Conservation (phyloP, 1,140 invertebrate species). For the Vollenhovia emeryi region DNA sequence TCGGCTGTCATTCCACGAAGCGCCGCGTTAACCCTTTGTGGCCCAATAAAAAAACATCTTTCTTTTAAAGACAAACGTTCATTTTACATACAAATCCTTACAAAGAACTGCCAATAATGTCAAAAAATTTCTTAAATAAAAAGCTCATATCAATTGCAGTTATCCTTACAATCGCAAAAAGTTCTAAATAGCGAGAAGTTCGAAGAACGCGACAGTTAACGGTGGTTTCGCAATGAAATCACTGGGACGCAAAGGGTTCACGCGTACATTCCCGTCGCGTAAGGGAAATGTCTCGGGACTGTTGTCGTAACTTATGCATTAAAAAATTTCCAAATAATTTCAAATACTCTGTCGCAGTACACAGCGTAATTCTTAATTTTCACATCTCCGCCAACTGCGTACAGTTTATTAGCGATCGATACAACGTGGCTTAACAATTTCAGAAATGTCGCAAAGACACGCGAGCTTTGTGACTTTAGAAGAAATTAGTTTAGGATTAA, state of each 20-base stretch:
- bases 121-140: no score
- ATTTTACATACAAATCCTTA: no score
- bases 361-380: background rate
- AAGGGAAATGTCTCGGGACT: background rate
- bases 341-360: background rate
- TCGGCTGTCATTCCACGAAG: background rate
- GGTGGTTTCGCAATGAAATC: no score
- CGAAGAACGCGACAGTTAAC: no score
- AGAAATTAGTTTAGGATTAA: slow-evolving; percentile 29
- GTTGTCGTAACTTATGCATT: background rate
- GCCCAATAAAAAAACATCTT: no score
- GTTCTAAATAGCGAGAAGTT: no score
- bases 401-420: background rate
- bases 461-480: background rate
- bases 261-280: background rate
- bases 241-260: no score
- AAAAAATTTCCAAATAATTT: background rate
- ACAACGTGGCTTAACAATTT: background rate
- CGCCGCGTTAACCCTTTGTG: no score
- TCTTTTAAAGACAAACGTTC: no score
- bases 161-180: no score
- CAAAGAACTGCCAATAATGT: no score
- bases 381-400: background rate
- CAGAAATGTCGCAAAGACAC: background rate
- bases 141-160: no score